These are phyloP conservation scores for Deroplatys truncata DNA, from an alignment of 2,888 invertebrate species.

Conservation along the genomic window DNA sequence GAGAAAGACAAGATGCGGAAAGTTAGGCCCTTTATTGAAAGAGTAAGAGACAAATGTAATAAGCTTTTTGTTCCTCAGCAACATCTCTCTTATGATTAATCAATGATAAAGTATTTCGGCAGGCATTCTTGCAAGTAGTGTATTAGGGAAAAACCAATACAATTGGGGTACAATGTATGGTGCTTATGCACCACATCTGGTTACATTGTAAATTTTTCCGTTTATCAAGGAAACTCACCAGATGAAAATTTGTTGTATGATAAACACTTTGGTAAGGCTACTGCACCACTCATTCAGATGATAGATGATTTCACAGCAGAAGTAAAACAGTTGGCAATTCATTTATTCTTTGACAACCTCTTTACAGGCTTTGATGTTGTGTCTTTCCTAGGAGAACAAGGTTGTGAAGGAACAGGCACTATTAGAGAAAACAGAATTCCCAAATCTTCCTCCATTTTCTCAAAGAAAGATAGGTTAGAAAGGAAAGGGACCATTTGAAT, in stretches of 20 bases:
- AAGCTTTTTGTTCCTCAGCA: constrained; percentile 30
- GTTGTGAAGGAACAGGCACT: constrained; percentile 35
- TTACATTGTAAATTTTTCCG: constrained; percentile 36
- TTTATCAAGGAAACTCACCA: constrained; percentile 36
- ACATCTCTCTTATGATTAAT: constrained; percentile 35
- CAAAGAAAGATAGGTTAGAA: constrained; percentile 24
- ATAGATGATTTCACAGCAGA: constrained; percentile 30
- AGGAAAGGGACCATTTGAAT: constrained; percentile 20
- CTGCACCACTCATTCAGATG: constrained; percentile 21
- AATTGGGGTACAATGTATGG: too few species aligned
- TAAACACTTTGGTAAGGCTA: constrained; percentile 27
- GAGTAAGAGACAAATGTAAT: constrained; percentile 28
- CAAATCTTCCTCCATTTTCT: constrained; percentile 26
- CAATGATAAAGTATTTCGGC: constrained; percentile 39
- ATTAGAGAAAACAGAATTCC: constrained; percentile 30
- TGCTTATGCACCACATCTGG: too few species aligned
- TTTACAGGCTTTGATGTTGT: constrained; percentile 35
- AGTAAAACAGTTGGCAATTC: constrained; percentile 29
- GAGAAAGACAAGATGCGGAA: constrained; percentile 35
- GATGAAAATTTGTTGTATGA: constrained; percentile 6
- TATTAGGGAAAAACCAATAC: too few species aligned
- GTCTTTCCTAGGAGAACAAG: constrained; percentile 28
- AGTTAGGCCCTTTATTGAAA: constrained; percentile 31
- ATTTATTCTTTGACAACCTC: constrained; percentile 35
- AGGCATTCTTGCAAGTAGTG: too few species aligned